Percentiles rank a stretch among this genome's conserved stretches.
phyloP scores from a whole-genome alignment of 2,113 vertebrate species.

The Geococcyx californianus region DNA sequence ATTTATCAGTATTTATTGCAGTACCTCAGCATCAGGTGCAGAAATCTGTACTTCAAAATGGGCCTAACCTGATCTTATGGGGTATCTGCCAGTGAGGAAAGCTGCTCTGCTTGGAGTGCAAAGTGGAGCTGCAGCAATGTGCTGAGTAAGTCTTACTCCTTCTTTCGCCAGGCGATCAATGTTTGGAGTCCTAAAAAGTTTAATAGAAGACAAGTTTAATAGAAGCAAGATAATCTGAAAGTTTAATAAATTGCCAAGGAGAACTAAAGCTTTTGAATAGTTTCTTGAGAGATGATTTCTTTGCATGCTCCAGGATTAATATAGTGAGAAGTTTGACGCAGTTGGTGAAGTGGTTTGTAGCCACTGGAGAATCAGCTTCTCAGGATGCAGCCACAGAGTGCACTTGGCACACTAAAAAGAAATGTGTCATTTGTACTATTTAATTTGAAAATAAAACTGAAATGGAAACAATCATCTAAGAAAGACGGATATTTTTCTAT shows the following conservation, averaged over 20 bases:
- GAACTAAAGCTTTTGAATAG: background rate
- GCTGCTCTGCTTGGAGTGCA: constrained; percentile 91
- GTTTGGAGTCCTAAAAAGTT: constrained; percentile 83
- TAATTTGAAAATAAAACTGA: background rate
- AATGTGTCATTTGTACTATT: background rate
- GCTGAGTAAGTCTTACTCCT: constrained; percentile 87
- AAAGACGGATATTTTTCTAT: background rate
- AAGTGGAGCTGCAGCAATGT: constrained; percentile 82
- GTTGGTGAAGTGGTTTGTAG: rapidly evolving
- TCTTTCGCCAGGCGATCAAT: constrained; percentile 84
- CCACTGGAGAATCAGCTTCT: background rate
- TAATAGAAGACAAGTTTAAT: background rate
- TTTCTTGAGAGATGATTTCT: background rate
- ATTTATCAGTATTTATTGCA: background rate
- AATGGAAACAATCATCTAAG: background rate
- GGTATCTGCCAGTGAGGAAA: constrained; percentile 89
- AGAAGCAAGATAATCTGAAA: background rate
- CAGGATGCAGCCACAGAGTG: background rate
- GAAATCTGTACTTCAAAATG: background rate
- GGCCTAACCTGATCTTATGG: constrained; percentile 83
- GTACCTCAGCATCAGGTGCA: background rate
- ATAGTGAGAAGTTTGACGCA: background rate
- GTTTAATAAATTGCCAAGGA: background rate
- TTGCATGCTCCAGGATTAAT: background rate
- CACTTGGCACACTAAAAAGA: background rate